A percentile compares a stretch with the other conserved stretches of the same genome.
phyloP scores from a whole-genome alignment of 2,888 invertebrate genomes.

The Phanerotoma sp. region DNA sequence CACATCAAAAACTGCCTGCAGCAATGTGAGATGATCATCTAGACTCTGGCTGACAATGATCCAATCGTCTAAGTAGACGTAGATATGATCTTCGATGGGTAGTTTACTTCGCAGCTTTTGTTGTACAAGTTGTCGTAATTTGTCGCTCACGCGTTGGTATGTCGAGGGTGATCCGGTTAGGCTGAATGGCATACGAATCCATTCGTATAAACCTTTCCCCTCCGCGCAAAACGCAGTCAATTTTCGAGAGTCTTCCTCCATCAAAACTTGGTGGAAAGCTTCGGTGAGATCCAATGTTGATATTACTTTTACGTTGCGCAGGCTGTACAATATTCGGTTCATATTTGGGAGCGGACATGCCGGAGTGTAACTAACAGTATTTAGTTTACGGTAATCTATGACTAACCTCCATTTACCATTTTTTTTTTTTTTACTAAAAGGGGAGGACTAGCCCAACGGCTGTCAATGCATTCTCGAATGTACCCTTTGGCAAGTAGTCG shows the following conservation, averaged over 20 bases:
- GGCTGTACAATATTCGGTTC: constrained; percentile 18
- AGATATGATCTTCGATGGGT: neutral
- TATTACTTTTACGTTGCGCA: constrained; percentile 27
- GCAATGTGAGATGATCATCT: neutral
- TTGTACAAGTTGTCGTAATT: constrained; percentile 12
- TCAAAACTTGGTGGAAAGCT: neutral
- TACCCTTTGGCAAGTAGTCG: constrained; percentile 15
- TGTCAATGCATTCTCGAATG: constrained; percentile 11
- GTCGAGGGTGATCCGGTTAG: constrained; percentile 22
- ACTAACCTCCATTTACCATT: constrained; percentile 25
- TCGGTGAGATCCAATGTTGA: constrained; percentile 31
- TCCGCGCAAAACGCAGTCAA: constrained; percentile 27
- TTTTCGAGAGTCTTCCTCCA: constrained; percentile 11
- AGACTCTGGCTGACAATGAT: neutral
- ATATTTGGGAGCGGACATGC: constrained; percentile 29
- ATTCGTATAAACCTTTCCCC: constrained; percentile 16
- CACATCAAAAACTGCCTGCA: neutral
- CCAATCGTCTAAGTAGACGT: neutral
- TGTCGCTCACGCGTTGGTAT: constrained; percentile 1
- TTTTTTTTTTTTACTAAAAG: constrained; percentile 18
- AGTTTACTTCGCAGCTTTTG: neutral
- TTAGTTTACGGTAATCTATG: constrained; percentile 24
- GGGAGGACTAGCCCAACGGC: constrained; percentile 26
- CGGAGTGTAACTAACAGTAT: constrained; percentile 22
- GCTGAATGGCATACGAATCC: constrained; percentile 24